Evolutionary conservation across 2,797 vertebrate species (phyloP).

Genomic region (Mionectes olivaceus): DNA sequence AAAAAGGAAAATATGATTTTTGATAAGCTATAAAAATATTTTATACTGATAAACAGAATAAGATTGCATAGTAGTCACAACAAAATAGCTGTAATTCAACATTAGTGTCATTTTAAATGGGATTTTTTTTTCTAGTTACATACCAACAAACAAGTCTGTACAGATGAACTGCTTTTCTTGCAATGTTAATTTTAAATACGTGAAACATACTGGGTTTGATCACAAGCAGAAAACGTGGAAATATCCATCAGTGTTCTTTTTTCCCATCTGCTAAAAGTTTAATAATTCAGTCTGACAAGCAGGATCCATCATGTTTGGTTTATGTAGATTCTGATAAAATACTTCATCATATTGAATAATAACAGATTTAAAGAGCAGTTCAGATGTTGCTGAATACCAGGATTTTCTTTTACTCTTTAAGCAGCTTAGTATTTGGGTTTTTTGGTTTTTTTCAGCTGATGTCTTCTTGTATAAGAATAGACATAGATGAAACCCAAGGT

Average conservation of each 20-base stretch:
- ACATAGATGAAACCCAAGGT: neutral
- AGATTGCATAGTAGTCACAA: neutral
- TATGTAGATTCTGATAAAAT: neutral
- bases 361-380: neutral
- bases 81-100: conserved; percentile 23
- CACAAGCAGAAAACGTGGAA: neutral
- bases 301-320: neutral
- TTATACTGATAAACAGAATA: conserved; percentile 29
- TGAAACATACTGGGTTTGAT: neutral
- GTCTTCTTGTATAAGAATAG: neutral
- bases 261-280: neutral
- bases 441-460: neutral
- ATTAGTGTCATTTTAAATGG: conserved; percentile 20
- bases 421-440: neutral
- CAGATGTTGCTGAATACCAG: neutral
- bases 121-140: neutral
- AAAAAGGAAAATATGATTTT: conserved; percentile 11
- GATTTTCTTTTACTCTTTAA: neutral
- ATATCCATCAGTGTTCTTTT: neutral
- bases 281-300: conserved; percentile 18
- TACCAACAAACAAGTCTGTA: neutral
- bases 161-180: neutral
- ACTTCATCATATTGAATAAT: neutral
- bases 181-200: conserved; percentile 24
- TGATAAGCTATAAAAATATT: conserved; percentile 40